Percentiles rank a stretch among this genome's conserved stretches.
phyloP scores from a whole-genome alignment of 2,888 invertebrate species.

The Rhopalosiphum nymphaeae region DNA sequence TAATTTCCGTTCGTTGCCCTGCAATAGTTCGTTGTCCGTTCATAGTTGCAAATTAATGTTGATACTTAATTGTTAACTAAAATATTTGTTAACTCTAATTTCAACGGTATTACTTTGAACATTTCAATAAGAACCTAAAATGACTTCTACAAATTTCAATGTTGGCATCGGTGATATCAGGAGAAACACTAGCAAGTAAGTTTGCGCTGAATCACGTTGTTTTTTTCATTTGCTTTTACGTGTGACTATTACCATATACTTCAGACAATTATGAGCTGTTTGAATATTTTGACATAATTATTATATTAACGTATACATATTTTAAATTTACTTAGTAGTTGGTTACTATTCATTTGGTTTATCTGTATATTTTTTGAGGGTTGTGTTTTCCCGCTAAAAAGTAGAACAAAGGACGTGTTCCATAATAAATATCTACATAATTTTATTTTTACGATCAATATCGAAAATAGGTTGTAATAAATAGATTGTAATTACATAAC shows the following conservation, averaged over 20 bases:
- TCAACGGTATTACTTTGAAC: background rate
- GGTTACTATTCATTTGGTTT: background rate
- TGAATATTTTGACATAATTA: background rate
- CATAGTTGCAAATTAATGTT: background rate
- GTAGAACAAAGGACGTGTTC: constrained; percentile 41
- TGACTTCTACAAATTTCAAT: constrained; percentile 77
- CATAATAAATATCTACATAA: background rate
- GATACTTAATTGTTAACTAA: background rate
- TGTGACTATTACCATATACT: background rate
- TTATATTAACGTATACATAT: background rate
- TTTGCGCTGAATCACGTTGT: background rate
- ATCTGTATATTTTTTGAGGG: background rate
- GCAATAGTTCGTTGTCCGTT: background rate
- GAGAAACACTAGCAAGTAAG: constrained; percentile 78
- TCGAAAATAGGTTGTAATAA: no score
- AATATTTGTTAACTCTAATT: background rate
- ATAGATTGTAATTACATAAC: background rate
- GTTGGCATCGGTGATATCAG: constrained; percentile 75
- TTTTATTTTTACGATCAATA: background rate
- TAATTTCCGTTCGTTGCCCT: constrained; percentile 46
- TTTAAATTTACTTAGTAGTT: background rate
- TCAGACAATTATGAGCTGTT: background rate
- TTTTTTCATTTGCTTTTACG: background rate
- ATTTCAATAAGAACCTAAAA: constrained; percentile 68
- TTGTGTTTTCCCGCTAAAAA: constrained; percentile 57